Evolutionary conservation across 2,113 vertebrate species (phyloP).

Genomic region (Toxotes chatareus): DNA sequence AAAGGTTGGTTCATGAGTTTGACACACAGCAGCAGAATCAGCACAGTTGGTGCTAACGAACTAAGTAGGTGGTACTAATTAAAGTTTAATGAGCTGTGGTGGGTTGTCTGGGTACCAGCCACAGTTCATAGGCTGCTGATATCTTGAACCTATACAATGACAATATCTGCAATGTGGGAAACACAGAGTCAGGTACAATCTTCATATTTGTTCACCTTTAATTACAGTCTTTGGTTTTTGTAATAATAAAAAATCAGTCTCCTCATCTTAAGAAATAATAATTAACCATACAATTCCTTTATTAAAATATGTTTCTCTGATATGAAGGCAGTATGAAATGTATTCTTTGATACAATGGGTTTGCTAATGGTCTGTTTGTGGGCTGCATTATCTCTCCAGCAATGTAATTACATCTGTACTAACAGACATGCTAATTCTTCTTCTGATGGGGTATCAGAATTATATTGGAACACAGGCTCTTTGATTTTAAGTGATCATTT

Average conservation of each 20-base stretch:
- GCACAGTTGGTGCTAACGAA: slow-evolving; percentile 43
- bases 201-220: slow-evolving; percentile 1
- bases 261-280: not conserved
- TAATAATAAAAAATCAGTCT: not conserved
- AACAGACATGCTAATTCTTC: not conserved
- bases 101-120: slow-evolving; percentile 18
- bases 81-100: slow-evolving; percentile 48
- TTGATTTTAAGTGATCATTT: not conserved
- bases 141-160: slow-evolving; percentile 21
- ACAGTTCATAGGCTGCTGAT: slow-evolving; percentile 14
- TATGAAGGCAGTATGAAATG: not conserved
- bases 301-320: not conserved
- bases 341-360: not conserved
- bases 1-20: slow-evolving; percentile 38
- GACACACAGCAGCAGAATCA: slow-evolving; percentile 38
- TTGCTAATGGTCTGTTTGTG: not conserved
- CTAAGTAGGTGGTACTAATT: slow-evolving; percentile 48
- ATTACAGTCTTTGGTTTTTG: not conserved
- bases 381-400: not conserved
- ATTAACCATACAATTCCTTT: slow-evolving; percentile 6
- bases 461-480: not conserved
- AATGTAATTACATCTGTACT: not conserved
- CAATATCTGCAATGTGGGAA: not conserved
- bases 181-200: not conserved
- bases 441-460: not conserved